Percentiles rank a stretch among this genome's conserved stretches.
Evolutionary conservation across 2,797 vertebrate genomes (phyloP).

Genomic region (Poeciliopsis infans): DNA sequence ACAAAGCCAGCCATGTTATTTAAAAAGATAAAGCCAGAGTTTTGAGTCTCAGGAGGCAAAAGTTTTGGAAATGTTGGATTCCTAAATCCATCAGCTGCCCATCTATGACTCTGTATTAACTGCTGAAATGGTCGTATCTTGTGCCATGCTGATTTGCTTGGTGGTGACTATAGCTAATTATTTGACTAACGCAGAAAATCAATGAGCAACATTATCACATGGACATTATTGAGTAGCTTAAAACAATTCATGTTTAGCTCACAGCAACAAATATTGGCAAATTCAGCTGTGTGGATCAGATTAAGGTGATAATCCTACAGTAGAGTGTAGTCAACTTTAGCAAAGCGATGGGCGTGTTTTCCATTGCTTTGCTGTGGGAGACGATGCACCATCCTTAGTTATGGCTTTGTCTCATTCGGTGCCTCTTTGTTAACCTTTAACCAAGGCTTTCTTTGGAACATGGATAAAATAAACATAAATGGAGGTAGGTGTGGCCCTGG

Average conservation of each 20-base stretch:
- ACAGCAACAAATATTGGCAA: background rate
- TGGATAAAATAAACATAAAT: conserved; percentile 45
- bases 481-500: conserved; percentile 61
- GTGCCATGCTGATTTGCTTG: background rate
- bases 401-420: conserved; percentile 10
- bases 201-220: background rate
- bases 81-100: background rate
- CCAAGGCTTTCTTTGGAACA: conserved; percentile 32
- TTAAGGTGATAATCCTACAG: background rate
- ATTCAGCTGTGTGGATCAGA: background rate
- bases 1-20: background rate
- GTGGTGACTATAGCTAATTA: background rate
- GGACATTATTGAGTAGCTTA: background rate
- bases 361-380: conserved; percentile 15
- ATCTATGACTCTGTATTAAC: background rate
- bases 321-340: background rate
- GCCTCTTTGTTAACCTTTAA: conserved; percentile 73
- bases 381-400: conserved; percentile 18
- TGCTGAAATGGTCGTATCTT: background rate
- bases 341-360: conserved; percentile 11
- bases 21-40: background rate
- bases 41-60: background rate
- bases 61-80: background rate
- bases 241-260: background rate
- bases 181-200: background rate